A percentile compares a stretch with the other conserved stretches of the same genome.
Conservation (phyloP, 1,140 invertebrate genomes). For the Pseudomyrmex dendroicus region DNA sequence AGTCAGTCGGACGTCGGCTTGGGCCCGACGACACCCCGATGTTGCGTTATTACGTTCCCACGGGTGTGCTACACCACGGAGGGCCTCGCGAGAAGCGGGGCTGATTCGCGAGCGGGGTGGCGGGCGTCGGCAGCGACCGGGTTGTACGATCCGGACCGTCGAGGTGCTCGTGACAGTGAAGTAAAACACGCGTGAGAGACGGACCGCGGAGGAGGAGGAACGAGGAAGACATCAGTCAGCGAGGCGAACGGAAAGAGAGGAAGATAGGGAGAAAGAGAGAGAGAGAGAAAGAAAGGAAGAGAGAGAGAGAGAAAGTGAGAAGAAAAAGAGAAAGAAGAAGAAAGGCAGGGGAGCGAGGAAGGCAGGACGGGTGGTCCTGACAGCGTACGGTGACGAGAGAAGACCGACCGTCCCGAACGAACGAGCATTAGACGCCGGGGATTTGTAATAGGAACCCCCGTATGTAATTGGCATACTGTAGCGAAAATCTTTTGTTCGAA, state of each 20-base stretch:
- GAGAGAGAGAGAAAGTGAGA: background rate
- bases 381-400: conserved; percentile 41
- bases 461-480: conserved; percentile 46
- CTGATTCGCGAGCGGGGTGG: conserved; percentile 34
- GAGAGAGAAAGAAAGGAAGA: conserved; percentile 8
- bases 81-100: background rate
- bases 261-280: conserved; percentile 8
- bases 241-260: conserved; percentile 1
- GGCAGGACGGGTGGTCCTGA: conserved; percentile 57
- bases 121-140: conserved; percentile 36
- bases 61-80: conserved; percentile 6
- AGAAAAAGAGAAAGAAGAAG: background rate
- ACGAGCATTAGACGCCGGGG: conserved; percentile 30
- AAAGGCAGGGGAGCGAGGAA: conserved; percentile 46
- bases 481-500: conserved; percentile 46
- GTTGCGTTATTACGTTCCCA: conserved; percentile 32
- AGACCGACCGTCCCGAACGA: conserved; percentile 38
- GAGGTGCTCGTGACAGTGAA: conserved; percentile 56
- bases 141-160: conserved; percentile 20
- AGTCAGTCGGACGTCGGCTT: conserved; percentile 53
- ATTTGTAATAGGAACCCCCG: background rate
- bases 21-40: conserved; percentile 39
- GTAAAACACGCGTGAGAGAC: conserved; percentile 29
- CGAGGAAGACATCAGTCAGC: conserved; percentile 20
- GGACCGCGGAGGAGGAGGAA: background rate